These are phyloP conservation scores for Drosophila simulans DNA, from an alignment of 1,140 invertebrate species.

Conservation along the genomic window DNA sequence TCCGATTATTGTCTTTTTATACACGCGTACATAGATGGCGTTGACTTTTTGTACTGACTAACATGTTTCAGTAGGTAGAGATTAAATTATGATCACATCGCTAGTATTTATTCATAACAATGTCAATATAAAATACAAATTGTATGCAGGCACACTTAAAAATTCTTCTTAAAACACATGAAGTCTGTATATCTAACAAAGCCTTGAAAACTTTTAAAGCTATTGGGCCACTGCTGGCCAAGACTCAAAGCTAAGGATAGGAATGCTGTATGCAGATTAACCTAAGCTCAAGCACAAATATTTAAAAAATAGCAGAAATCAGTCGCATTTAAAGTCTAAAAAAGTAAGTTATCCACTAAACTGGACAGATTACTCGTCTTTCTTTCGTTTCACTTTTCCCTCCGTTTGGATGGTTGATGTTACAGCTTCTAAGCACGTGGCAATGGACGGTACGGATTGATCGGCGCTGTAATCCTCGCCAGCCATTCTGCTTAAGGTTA, in stretches of 20 bases:
- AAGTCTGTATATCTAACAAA: conserved; percentile 20
- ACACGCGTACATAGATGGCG: conserved; percentile 9
- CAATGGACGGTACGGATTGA: conserved; percentile 86
- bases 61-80: conserved; percentile 32
- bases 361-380: conserved; percentile 87
- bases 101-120: conserved; percentile 16
- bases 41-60: conserved; percentile 55
- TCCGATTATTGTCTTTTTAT: conserved; percentile 63
- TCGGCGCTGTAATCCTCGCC: conserved; percentile 87
- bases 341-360: background rate
- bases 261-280: conserved; percentile 38
- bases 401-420: conserved; percentile 96
- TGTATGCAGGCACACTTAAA: conserved; percentile 11
- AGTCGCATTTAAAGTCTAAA: conserved; percentile 49
- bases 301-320: conserved; percentile 35
- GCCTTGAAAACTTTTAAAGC: conserved; percentile 64
- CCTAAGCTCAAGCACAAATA: conserved; percentile 14
- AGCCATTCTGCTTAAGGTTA: conserved; percentile 90
- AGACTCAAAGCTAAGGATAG: conserved; percentile 24
- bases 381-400: conserved; percentile 94
- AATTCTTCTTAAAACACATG: background rate
- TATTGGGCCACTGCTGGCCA: conserved; percentile 31
- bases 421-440: conserved; percentile 93
- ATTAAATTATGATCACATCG: conserved; percentile 75
- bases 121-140: conserved; percentile 12